Base-by-base conservation (phyloP, 2,888 invertebrate species). In the Oasisia sp. region DNA sequence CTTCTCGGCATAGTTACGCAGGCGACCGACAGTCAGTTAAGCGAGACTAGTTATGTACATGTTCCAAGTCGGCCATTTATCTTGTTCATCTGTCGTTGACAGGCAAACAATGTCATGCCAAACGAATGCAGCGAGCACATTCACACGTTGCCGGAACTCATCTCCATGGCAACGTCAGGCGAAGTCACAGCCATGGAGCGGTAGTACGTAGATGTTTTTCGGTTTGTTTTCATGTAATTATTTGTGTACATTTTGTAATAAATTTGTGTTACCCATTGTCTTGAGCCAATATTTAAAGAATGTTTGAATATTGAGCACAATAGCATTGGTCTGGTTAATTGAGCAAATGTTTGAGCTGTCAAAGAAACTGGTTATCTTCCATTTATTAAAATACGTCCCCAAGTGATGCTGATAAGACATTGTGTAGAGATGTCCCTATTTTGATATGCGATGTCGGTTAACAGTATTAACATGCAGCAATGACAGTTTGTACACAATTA, bases 41-140 rank as follows among this genome's bases (percentile, higher is more conserved):
- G n/a, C n/a, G n/a, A n/a, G n/a, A n/a, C n/a, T n/a, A n/a, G n/a
- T n/a, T n/a, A 74, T 74, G 27, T 74, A 27, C 74, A 74, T 74
- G 74, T 74, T 19, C 91, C 27, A 12, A 32, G 38, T 45, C 91
- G 7, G 27, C n/a, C 19, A 14, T 92, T 38, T 14, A 32, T 11
- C 12, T 32, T 92, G 90, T n/a, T 90, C 14, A 32, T 19, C 1
- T 90, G 50, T 32, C 38, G 38, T 50, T 91, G 32, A 32, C 94
- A 96, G 96, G 95, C 95, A n/a, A 95, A 95, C 93, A 94, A 93
- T 92, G 97, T 98, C 94, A 97, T 99, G 95, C 99, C 99, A 92
- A 97, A 98, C 91, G 98, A 98, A 96, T 98, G 98, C 95, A 98
- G 98, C 96, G 98, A 98, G 95, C 97, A 98, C 93, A 98, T 98